A percentile compares a stretch with the other conserved stretches of the same genome.
phyloP scores from a whole-genome alignment of 2,113 vertebrate genomes.

The Myotis davidii region DNA sequence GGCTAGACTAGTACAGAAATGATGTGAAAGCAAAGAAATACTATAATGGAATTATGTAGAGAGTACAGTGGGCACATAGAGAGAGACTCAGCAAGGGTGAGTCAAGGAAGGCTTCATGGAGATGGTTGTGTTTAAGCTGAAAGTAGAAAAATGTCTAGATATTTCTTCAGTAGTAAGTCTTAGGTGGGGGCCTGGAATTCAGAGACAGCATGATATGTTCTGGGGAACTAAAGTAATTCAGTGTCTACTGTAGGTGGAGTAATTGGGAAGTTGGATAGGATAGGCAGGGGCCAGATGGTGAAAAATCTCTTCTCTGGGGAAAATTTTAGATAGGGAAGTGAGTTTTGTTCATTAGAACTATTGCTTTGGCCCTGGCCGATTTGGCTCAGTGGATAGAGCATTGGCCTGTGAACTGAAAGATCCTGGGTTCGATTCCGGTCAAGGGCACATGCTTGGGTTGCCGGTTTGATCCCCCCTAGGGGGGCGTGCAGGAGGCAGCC shows the following conservation, averaged over 20 bases:
- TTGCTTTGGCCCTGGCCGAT: background rate
- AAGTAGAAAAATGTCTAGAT: background rate
- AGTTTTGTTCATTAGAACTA: conserved; percentile 5
- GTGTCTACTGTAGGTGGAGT: background rate
- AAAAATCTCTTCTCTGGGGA: conserved; percentile 14
- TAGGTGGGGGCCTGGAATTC: background rate
- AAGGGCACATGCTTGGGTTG: too few relatives aligned
- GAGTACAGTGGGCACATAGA: background rate
- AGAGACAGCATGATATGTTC: background rate
- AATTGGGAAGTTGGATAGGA: conserved; percentile 4
- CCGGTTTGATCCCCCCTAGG: too few relatives aligned
- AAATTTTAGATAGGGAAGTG: background rate
- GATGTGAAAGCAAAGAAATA: background rate
- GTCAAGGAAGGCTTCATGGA: background rate
- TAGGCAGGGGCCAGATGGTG: background rate
- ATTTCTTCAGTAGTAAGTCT: conserved; percentile 28
- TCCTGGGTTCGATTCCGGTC: too few relatives aligned
- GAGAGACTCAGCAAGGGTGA: background rate
- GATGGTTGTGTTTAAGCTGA: background rate
- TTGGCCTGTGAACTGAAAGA: too few relatives aligned
- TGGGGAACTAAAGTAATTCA: background rate
- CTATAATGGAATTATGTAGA: background rate
- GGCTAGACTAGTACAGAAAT: background rate
- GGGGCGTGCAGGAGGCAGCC: too few relatives aligned
- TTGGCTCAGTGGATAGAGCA: too few relatives aligned